These are phyloP conservation scores for Ophonus ardosiacus DNA, from an alignment of 2,888 invertebrate species.

Conservation along the genomic window DNA sequence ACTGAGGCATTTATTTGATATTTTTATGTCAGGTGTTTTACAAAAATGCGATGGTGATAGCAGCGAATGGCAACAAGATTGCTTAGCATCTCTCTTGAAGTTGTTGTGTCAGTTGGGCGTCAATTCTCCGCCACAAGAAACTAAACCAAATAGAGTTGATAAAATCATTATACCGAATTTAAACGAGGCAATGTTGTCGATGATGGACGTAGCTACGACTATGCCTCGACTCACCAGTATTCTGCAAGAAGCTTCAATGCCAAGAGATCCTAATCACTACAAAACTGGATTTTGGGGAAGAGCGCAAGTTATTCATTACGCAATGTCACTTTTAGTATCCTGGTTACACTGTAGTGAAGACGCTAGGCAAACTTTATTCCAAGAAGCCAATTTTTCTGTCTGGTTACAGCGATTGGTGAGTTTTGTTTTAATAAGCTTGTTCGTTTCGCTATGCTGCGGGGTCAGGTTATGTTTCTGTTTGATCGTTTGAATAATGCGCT, in stretches of 20 bases:
- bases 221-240: conserved; percentile 91
- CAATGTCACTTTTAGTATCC: conserved; percentile 93
- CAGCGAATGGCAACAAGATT: conserved; percentile 96
- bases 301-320: conserved; percentile 93
- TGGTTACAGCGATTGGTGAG: conserved; percentile 87
- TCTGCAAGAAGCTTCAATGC: conserved; percentile 89
- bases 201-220: conserved; percentile 91
- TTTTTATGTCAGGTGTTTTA: conserved; percentile 91
- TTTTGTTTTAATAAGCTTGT: not conserved
- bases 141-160: conserved; percentile 76
- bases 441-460: not conserved
- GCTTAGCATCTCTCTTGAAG: conserved; percentile 91
- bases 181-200: conserved; percentile 86
- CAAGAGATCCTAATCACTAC: conserved; percentile 89
- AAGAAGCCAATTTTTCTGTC: conserved; percentile 84
- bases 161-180: conserved; percentile 84
- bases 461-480: too few relatives aligned
- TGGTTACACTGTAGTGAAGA: conserved; percentile 93
- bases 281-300: conserved; percentile 96
- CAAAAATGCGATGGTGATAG: conserved; percentile 86
- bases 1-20: conserved; percentile 91
- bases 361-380: conserved; percentile 87
- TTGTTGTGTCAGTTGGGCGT: conserved; percentile 92
- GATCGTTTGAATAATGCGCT: too few relatives aligned
- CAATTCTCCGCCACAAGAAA: conserved; percentile 75